Conservation (phyloP, 2,797 vertebrate genomes). For the Crocodylus rhombifer region DNA sequence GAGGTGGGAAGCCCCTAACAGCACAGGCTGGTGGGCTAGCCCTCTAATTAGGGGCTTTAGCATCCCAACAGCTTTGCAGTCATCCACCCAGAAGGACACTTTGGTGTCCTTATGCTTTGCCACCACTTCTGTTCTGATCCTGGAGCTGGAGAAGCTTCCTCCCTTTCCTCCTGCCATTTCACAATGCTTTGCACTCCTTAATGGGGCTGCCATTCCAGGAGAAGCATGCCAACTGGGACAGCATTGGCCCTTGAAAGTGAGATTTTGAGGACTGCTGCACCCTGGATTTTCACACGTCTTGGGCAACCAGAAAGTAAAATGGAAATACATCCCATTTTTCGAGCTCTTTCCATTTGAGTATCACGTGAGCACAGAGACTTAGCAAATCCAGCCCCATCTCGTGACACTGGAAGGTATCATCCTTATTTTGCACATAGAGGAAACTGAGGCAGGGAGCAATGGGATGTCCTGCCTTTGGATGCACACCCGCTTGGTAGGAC, state of each 20-base stretch:
- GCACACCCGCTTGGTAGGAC: too few species aligned
- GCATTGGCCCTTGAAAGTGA: background rate
- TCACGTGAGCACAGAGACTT: background rate
- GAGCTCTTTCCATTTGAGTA: background rate
- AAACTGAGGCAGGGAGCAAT: background rate
- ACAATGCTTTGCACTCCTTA: background rate
- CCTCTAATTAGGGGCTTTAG: background rate
- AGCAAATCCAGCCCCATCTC: background rate
- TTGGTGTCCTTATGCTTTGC: background rate
- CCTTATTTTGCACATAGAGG: background rate
- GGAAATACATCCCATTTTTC: background rate
- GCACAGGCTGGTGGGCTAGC: background rate
- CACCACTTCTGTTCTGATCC: background rate
- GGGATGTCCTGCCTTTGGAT: background rate
- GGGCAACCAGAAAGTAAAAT: background rate
- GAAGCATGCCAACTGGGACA: background rate
- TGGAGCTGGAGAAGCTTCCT: background rate
- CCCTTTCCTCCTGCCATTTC: background rate
- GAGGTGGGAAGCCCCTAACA: background rate
- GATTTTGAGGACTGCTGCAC: background rate
- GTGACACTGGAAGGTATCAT: background rate
- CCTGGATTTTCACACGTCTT: background rate
- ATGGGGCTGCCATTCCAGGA: background rate
- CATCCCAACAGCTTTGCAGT: background rate
- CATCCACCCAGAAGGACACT: background rate